Conservation (phyloP, 2,113 vertebrate genomes). For the Cromileptes altivelis region DNA sequence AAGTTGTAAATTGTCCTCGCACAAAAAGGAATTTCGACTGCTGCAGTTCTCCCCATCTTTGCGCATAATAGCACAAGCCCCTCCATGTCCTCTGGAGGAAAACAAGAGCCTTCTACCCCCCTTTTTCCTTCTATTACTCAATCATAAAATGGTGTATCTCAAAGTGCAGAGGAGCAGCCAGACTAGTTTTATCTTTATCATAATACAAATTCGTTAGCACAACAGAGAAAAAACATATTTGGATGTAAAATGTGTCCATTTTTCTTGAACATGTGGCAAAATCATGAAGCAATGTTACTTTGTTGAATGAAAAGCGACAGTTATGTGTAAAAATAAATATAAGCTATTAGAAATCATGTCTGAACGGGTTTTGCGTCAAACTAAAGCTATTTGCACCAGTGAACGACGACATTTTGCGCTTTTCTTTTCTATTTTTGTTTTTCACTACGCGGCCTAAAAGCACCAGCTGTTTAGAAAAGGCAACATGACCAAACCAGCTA, state of each 20-base stretch:
- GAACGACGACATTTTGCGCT: not conserved
- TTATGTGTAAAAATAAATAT: not conserved
- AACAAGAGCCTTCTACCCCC: not conserved
- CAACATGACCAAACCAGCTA: too few species aligned
- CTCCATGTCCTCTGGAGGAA: slow-evolving; percentile 76
- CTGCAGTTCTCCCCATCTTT: slow-evolving; percentile 94
- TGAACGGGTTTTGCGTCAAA: not conserved
- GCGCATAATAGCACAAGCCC: slow-evolving; percentile 90
- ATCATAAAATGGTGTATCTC: slow-evolving; percentile 1
- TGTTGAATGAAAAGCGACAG: not conserved
- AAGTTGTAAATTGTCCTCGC: slow-evolving; percentile 99
- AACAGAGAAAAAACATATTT: not conserved
- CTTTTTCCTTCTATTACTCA: slow-evolving; percentile 3
- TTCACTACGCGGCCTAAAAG: not conserved
- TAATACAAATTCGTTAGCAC: not conserved
- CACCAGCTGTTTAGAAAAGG: not conserved
- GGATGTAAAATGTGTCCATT: not conserved
- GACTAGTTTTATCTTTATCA: not conserved
- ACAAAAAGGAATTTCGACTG: slow-evolving; percentile 98
- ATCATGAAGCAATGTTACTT: not conserved
- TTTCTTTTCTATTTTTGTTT: not conserved
- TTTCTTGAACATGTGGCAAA: not conserved
- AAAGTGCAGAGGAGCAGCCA: not conserved
- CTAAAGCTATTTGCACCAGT: not conserved
- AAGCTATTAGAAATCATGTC: not conserved